These are phyloP conservation scores for Steromphala cineraria DNA, from an alignment of 2,888 invertebrate genomes.

Conservation along the genomic window DNA sequence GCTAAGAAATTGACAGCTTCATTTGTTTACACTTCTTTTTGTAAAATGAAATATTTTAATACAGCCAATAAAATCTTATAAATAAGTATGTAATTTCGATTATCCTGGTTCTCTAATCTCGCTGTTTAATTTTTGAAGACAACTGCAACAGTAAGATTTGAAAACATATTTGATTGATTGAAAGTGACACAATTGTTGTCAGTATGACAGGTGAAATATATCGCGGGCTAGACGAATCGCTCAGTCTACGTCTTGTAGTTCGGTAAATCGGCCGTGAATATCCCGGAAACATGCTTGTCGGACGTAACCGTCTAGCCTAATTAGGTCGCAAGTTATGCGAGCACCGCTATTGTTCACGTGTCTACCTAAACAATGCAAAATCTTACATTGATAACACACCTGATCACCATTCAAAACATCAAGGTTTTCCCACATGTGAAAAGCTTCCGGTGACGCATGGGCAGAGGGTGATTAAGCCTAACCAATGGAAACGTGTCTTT, in stretches of 20 bases:
- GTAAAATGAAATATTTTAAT: no score
- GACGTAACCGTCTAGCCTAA: constrained; percentile 6
- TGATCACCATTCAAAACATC: constrained; percentile 14
- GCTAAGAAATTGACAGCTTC: no score
- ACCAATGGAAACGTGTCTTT: constrained; percentile 35
- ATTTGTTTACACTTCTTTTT: no score
- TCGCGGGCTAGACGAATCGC: neutral
- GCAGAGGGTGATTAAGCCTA: neutral
- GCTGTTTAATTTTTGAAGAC: no score
- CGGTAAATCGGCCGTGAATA: neutral
- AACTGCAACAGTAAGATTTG: no score
- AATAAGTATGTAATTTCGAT: no score
- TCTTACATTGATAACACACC: neutral
- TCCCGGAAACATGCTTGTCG: neutral
- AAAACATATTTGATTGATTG: no score
- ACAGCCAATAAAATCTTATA: no score
- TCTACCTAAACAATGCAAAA: constrained; percentile 7
- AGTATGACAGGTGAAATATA: no score
- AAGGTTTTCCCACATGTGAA: constrained; percentile 1
- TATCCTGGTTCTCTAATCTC: no score
- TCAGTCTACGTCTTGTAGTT: neutral
- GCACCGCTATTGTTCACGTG: neutral
- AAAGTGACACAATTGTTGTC: no score
- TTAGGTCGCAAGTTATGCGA: neutral
- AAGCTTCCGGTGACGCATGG: constrained; percentile 4